These are phyloP conservation scores for Cydia fagiglandana DNA, from an alignment of 1,140 invertebrate species.

Conservation along the genomic window DNA sequence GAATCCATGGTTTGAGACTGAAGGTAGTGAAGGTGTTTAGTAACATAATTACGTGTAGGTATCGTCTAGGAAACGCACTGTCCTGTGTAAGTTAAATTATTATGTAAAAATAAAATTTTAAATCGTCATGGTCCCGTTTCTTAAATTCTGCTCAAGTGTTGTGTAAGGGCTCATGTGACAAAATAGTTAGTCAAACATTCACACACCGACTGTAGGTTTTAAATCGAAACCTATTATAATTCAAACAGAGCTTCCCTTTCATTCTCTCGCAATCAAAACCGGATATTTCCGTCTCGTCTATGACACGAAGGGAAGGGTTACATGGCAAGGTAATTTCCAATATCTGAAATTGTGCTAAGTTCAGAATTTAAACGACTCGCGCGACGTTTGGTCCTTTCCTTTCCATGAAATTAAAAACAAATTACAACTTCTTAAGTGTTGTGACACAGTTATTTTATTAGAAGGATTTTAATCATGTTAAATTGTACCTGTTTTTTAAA, in stretches of 20 bases:
- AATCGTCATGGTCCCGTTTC: too few relatives aligned
- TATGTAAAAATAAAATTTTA: too few relatives aligned
- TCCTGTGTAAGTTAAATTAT: too few relatives aligned
- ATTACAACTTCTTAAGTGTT: slow-evolving; percentile 8
- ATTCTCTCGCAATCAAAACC: slow-evolving; percentile 5
- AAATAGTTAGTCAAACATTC: too few relatives aligned
- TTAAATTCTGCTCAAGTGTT: too few relatives aligned
- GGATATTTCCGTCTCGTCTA: not conserved
- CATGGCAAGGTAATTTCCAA: slow-evolving; percentile 15
- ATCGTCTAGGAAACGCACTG: too few relatives aligned
- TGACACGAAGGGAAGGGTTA: slow-evolving; percentile 5
- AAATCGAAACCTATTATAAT: too few relatives aligned
- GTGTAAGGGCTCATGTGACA: too few relatives aligned
- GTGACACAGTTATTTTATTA: not conserved
- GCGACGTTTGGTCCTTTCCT: not conserved
- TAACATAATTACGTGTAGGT: too few relatives aligned
- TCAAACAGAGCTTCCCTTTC: not conserved
- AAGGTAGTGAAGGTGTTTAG: too few relatives aligned
- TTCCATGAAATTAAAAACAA: slow-evolving; percentile 6
- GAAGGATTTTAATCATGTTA: not conserved
- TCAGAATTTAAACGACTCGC: slow-evolving; percentile 12
- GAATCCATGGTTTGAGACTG: not conserved
- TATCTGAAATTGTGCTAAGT: slow-evolving; percentile 15
- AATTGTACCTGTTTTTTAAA: not conserved
- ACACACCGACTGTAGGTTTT: too few relatives aligned